Base-by-base conservation (phyloP, 2,113 vertebrate species). In the Garra rufa region DNA sequence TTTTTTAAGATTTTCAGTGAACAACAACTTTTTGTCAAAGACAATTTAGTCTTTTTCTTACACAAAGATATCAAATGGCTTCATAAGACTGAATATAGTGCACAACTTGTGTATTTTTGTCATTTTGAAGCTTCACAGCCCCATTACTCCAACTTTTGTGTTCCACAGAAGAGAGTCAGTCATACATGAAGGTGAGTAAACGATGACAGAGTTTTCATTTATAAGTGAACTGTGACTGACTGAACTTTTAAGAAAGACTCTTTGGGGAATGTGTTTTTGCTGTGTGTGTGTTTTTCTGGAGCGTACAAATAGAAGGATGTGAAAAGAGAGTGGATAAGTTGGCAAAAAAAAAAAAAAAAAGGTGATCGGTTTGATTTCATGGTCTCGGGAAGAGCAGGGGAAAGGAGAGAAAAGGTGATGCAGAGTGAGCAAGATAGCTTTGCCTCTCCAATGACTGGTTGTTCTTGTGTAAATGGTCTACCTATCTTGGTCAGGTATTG, bases 401-500 rank as follows among this genome's bases (percentile, higher is more conserved):
- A 63, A 14, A 61, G 46, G 43, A 24, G 19, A 73, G 63, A 50
- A 77, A 76, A 77, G 46, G 41, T 74, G 52, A 65, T 74, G 43
- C 17, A 61, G 76, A 71, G 55, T 19, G 10, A 41, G 46, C 28
- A 38, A 63, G 75, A 84, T 70, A 69, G 41, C 61, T 61, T 50
- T 78, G 63, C 74, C 50, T 59, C 46, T 46, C 50, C 57, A 48
- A 57, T 78, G 44, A 48, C 17, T 41, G 44, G 55, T 38, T 8
- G 84, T 34, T 50, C 69, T 43, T 63, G 77, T 81, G 67, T 19
- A 85, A 74, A 73, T 13, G 26, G 76, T 59, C 83, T 57, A 9
- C 67, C 55, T 15, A 79, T 76, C 59, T 84, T 44, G 75, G 61
- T 46, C 74, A 79, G 74, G 86, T 74, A 87, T 48, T 30, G 30